Evolutionary conservation across 1,140 invertebrate species (phyloP).

Genomic region (Anoplolepis gracilipes): DNA sequence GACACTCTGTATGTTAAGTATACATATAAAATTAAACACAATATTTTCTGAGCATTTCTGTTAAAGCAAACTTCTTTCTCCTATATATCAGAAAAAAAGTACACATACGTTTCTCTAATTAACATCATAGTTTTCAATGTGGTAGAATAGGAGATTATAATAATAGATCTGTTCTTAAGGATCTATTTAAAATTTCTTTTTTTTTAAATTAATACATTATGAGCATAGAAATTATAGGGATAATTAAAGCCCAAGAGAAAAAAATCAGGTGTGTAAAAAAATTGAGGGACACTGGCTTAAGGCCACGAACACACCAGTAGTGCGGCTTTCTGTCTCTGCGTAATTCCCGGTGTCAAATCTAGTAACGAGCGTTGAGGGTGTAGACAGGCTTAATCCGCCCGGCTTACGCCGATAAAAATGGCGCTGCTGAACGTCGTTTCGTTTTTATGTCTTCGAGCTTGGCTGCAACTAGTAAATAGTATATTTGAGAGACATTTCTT

Average conservation of each 20-base stretch:
- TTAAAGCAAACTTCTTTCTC: neutral
- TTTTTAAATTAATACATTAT: conserved; percentile 11
- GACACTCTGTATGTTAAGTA: no score
- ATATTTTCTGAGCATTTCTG: neutral
- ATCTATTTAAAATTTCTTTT: neutral
- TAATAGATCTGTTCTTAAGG: no score
- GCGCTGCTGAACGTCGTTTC: conserved; percentile 27
- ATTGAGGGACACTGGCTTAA: conserved; percentile 48
- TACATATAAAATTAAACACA: no score
- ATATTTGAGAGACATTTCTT: neutral
- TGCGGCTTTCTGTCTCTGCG: conserved; percentile 34
- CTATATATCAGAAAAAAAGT: neutral
- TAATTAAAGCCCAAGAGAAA: neutral
- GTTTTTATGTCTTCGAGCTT: conserved; percentile 31
- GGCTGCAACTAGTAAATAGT: neutral
- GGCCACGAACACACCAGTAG: conserved; percentile 32
- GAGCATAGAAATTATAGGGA: neutral
- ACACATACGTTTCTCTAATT: neutral
- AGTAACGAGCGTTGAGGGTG: conserved; percentile 46
- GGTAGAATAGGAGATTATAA: neutral
- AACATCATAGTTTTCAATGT: neutral
- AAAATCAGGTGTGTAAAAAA: neutral
- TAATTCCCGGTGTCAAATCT: conserved; percentile 58
- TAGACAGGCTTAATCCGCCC: conserved; percentile 47
- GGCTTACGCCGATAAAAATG: conserved; percentile 54